phyloP scores from a whole-genome alignment of 2,888 invertebrate genomes.

The Drosophila mulleri region DNA sequence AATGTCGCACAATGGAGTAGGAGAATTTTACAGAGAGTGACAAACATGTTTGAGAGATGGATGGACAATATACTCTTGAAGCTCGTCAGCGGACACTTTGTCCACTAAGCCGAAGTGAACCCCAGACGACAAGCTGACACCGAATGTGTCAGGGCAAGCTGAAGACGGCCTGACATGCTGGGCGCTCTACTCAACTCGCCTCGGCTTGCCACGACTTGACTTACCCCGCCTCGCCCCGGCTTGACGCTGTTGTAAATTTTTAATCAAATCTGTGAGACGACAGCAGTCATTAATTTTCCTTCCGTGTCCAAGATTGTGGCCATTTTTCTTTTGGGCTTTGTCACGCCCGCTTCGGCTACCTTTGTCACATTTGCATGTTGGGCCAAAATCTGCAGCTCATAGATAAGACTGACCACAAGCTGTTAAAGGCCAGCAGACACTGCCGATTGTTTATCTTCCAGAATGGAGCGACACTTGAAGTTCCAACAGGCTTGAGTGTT shows the following conservation, averaged over 20 bases:
- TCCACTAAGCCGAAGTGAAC: conserved; percentile 15
- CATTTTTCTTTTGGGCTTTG: conserved; percentile 58
- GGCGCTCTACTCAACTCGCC: conserved; percentile 14
- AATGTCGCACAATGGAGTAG: not conserved
- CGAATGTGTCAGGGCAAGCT: conserved; percentile 63
- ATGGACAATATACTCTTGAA: conserved; percentile 19
- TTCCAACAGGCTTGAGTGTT: not conserved
- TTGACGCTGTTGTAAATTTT: conserved; percentile 52
- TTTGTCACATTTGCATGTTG: conserved; percentile 54
- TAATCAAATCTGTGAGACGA: conserved; percentile 61
- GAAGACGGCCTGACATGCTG: conserved; percentile 60
- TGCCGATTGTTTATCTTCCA: not conserved
- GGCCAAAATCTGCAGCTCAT: conserved; percentile 3
- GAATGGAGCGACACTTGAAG: not conserved
- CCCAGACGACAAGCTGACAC: conserved; percentile 43
- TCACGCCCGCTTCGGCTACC: conserved; percentile 36
- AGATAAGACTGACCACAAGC: conserved; percentile 40
- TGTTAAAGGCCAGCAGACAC: conserved; percentile 6
- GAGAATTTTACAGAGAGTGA: not conserved
- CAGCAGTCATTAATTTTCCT: conserved; percentile 62
- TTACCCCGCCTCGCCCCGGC: not conserved
- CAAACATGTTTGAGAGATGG: conserved; percentile 17
- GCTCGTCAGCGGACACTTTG: conserved; percentile 12
- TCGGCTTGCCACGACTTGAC: not conserved
- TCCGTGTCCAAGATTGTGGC: conserved; percentile 52